phyloP scores from a whole-genome alignment of 2,888 invertebrate species.

The Cheilosia vernalis region DNA sequence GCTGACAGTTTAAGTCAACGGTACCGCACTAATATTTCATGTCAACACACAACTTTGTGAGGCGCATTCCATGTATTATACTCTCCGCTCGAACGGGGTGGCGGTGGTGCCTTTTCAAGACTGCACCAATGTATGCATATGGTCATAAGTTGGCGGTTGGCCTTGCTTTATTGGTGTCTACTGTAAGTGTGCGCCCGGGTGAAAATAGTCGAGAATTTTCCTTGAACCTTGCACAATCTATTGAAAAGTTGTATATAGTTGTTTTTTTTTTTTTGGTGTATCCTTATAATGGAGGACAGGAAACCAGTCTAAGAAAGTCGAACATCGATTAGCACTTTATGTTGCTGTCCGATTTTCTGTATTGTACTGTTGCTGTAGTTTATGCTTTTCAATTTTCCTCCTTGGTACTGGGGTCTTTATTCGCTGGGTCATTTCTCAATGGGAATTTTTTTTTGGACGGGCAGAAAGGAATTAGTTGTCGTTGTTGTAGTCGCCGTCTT shows the following conservation, averaged over 20 bases:
- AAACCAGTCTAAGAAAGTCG: slow-evolving; percentile 46
- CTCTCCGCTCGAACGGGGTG: slow-evolving; percentile 13
- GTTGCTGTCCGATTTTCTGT: slow-evolving; percentile 66
- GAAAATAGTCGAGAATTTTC: slow-evolving; percentile 39
- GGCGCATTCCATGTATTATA: neutral
- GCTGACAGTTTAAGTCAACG: slow-evolving; percentile 63
- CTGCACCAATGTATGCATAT: slow-evolving; percentile 41
- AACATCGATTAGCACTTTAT: slow-evolving; percentile 75
- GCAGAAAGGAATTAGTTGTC: slow-evolving; percentile 55
- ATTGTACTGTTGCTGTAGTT: slow-evolving; percentile 59
- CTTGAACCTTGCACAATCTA: slow-evolving; percentile 40
- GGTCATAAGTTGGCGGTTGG: slow-evolving; percentile 30
- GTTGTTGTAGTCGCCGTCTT: neutral
- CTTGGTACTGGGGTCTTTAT: slow-evolving; percentile 67
- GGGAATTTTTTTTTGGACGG: slow-evolving; percentile 55
- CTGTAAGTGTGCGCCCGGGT: slow-evolving; percentile 1
- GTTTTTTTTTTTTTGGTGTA: slow-evolving; percentile 7
- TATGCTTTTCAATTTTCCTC: slow-evolving; percentile 72
- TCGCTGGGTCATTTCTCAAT: slow-evolving; percentile 70
- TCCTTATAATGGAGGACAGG: slow-evolving; percentile 48
- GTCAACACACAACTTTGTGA: slow-evolving; percentile 55
- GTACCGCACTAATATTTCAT: slow-evolving; percentile 72
- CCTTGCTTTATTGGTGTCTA: neutral
- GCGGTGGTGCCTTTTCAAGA: slow-evolving; percentile 10
- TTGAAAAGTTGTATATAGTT: slow-evolving; percentile 29